Evolutionary conservation across 37 sponge, comb jelly and placozoan species (phyloP), one percentile per base, ranked within the genome.

Genomic region (Beroe forskalii): DNA sequence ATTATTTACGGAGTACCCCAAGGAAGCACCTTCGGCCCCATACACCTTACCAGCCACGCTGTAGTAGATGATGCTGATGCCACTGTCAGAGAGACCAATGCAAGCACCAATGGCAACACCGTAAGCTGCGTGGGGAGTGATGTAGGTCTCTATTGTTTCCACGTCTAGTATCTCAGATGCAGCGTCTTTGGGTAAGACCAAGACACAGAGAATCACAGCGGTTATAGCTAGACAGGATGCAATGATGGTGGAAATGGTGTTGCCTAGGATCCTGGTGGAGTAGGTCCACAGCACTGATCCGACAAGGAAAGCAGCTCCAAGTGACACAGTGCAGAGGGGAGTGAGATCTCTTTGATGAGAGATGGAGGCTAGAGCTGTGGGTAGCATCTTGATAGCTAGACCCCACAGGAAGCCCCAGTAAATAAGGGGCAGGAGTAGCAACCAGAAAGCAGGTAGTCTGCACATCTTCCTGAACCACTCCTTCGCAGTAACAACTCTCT

Each of bases 391-490:
- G 28, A 63, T 19, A 30, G 25, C 20, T 4, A 28, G 25, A 4
- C 66, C 66, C 66, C 66, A 63, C 28, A 63, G 20, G n/a, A 63
- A 63, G 2, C 66, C 66, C 66, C 66, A 63, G 66, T 63, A 63
- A 30, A 63, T 63, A 28, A 63, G n/a, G 2, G 66, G 66, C 66
- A 63, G 25, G 24, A 63, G n/a, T 20, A 63, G 25, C 2, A 63
- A 28, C 66, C 66, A 63, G 66, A 63, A 63, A 24, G 20, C 66
- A 4, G 20, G 20, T 19, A 20, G 14, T 30, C 23, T 63, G 9
- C 14, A 23, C 66, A 63, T 63, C n/a, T 63, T 19, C 25, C n/a
- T 8, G 25, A 63, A 63, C 66, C 66, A 63, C n/a, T 63, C 66
- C 24, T 3, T 20, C 4, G 66, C 66, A n/a, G n/a, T n/a, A n/a